Evolutionary conservation across 2,888 invertebrate species (phyloP).

Genomic region (Macrophya alboannulata): DNA sequence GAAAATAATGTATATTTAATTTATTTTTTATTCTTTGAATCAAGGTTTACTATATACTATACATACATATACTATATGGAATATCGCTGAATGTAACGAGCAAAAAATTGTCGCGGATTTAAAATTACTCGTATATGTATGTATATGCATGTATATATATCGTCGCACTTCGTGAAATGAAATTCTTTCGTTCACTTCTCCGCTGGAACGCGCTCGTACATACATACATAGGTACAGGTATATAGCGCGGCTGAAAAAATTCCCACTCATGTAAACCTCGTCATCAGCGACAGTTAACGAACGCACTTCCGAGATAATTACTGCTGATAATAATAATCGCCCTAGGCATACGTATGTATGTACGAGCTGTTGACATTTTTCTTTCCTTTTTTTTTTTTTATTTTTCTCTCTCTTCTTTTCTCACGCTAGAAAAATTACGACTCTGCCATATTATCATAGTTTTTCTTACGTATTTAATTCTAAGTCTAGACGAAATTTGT

Average conservation of each 20-base stretch:
- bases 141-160: neutral
- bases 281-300: slow-evolving; percentile 29
- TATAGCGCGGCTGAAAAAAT: neutral
- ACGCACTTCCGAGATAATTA: slow-evolving; percentile 23
- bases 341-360: neutral
- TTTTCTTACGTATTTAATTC: slow-evolving; percentile 97
- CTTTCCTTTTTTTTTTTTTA: neutral
- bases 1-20: slow-evolving; percentile 80
- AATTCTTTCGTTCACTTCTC: slow-evolving; percentile 3
- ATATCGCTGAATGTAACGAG: neutral
- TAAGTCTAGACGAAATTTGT: slow-evolving; percentile 97
- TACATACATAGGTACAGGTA: too few relatives aligned
- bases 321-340: slow-evolving; percentile 20
- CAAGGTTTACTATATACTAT: too few relatives aligned
- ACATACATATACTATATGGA: neutral
- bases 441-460: neutral
- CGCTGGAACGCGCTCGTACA: too few relatives aligned
- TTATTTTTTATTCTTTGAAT: slow-evolving; percentile 22
- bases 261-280: neutral
- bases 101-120: neutral
- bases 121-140: neutral
- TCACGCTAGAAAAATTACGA: neutral
- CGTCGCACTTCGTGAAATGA: neutral
- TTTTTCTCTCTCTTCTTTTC: neutral
- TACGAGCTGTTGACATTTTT: neutral